Evolutionary conservation across 1,140 invertebrate genomes (phyloP).

Genomic region (Battus philenor): DNA sequence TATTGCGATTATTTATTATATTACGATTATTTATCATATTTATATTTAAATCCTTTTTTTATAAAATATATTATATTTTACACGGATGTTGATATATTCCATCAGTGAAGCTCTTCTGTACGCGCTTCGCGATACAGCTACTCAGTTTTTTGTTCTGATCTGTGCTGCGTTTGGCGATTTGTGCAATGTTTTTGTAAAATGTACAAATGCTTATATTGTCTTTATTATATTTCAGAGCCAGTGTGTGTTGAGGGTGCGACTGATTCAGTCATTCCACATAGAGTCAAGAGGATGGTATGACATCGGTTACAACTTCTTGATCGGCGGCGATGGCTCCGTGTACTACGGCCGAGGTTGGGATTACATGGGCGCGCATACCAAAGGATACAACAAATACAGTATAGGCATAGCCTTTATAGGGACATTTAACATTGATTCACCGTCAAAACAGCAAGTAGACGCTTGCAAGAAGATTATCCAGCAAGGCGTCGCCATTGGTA

Average conservation of each 20-base stretch:
- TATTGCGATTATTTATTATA: too few species aligned
- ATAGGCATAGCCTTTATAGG: slow-evolving; percentile 84
- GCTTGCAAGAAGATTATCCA: slow-evolving; percentile 76
- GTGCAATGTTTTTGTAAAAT: too few species aligned
- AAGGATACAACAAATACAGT: slow-evolving; percentile 78
- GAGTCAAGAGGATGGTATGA: slow-evolving; percentile 76
- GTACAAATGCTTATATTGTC: slow-evolving; percentile 10
- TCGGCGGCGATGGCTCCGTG: slow-evolving; percentile 83
- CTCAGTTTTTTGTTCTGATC: too few species aligned
- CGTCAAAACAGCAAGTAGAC: slow-evolving; percentile 72
- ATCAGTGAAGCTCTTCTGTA: too few species aligned
- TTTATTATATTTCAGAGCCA: slow-evolving; percentile 60
- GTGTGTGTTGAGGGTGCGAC: slow-evolving; percentile 71
- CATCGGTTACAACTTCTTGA: slow-evolving; percentile 84
- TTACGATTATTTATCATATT: too few species aligned
- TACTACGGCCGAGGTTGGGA: slow-evolving; percentile 84
- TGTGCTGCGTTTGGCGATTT: too few species aligned
- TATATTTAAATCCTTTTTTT: too few species aligned
- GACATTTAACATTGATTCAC: slow-evolving; percentile 72
- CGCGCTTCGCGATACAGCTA: too few species aligned
- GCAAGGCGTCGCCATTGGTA: slow-evolving; percentile 71
- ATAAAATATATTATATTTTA: too few species aligned
- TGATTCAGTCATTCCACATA: slow-evolving; percentile 85
- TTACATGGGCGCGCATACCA: slow-evolving; percentile 79
- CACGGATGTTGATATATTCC: too few species aligned